These are phyloP conservation scores for Lycocerus yunnanus DNA, from an alignment of 2,888 invertebrate genomes.

Conservation along the genomic window DNA sequence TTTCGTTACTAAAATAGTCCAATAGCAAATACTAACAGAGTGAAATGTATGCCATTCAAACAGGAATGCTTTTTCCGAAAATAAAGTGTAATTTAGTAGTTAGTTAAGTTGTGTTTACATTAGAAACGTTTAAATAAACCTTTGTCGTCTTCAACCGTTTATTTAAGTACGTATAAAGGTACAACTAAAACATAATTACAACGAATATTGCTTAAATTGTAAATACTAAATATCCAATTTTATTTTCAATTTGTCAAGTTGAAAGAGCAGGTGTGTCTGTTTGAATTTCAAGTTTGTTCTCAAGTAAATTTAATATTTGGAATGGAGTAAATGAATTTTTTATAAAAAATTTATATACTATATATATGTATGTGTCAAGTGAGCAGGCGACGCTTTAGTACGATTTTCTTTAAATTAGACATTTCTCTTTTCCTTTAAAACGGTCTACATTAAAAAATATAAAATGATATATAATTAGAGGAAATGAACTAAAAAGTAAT, in stretches of 20 bases:
- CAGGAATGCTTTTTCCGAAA: not conserved
- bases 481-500: too few species aligned
- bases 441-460: too few species aligned
- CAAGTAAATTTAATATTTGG: not conserved
- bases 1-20: not conserved
- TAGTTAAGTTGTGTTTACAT: not conserved
- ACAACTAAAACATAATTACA: not conserved
- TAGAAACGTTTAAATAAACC: not conserved
- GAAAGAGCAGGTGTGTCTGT: not conserved
- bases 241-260: not conserved
- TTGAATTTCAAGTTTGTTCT: not conserved
- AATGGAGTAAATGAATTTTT: not conserved
- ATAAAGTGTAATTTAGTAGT: not conserved
- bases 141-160: not conserved
- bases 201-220: not conserved
- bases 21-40: not conserved
- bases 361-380: too few species aligned
- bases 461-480: too few species aligned
- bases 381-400: too few species aligned
- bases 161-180: not conserved
- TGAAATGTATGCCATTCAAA: not conserved
- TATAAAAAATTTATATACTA: too few species aligned
- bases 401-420: too few species aligned
- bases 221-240: not conserved
- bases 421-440: too few species aligned